Evolutionary conservation across 2,888 invertebrate genomes (phyloP).

Genomic region (Lithophane ornitopus): DNA sequence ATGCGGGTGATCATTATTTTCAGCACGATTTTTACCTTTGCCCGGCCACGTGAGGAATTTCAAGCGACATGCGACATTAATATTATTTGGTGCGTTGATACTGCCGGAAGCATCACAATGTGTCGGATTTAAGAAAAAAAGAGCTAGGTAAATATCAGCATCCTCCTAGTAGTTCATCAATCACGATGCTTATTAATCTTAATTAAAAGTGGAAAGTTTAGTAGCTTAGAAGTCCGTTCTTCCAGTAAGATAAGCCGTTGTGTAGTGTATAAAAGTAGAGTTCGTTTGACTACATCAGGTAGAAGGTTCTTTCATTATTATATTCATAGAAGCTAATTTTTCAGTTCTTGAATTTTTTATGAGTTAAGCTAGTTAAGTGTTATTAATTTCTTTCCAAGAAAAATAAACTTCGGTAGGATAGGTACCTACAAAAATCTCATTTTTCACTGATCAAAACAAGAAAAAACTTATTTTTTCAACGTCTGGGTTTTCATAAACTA

Average conservation of each 20-base stretch:
- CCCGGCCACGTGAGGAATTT: constrained; percentile 35
- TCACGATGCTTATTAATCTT: constrained; percentile 52
- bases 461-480: neutral
- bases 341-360: constrained; percentile 1
- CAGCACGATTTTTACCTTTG: constrained; percentile 51
- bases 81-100: constrained; percentile 26
- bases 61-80: constrained; percentile 41
- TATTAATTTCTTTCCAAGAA: constrained; percentile 26
- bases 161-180: constrained; percentile 39
- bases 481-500: neutral
- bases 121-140: constrained; percentile 1
- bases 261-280: neutral
- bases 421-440: neutral
- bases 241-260: constrained; percentile 5
- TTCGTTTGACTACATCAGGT: neutral
- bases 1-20: constrained; percentile 51
- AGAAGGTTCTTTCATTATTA: constrained; percentile 7
- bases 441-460: constrained; percentile 6
- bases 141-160: neutral
- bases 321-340: constrained; percentile 17
- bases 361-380: constrained; percentile 2
- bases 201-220: constrained; percentile 42
- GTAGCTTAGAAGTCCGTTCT: constrained; percentile 19
- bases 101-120: neutral
- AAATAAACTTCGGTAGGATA: constrained; percentile 15